phyloP scores from a whole-genome alignment of 2,888 invertebrate species.

The Cephus spinipes region DNA sequence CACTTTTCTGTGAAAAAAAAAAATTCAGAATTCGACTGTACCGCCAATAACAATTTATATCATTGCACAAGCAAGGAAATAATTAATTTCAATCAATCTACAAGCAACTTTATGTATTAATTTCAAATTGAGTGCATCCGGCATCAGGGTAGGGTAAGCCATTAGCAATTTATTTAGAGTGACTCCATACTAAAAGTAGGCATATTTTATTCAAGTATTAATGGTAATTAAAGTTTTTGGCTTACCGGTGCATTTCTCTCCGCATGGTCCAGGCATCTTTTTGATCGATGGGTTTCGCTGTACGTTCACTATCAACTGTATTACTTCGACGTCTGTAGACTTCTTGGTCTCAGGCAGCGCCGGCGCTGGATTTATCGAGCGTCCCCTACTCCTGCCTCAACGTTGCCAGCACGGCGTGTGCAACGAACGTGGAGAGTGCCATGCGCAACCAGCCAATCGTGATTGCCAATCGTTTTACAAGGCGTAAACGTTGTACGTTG shows the following conservation, averaged over 20 bases:
- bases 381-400: constrained; percentile 42
- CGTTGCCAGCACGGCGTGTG: constrained; percentile 40
- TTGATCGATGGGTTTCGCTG: constrained; percentile 17
- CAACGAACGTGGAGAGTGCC: constrained; percentile 45
- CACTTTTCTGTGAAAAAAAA: constrained; percentile 50
- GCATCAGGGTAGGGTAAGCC: too few relatives aligned
- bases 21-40: constrained; percentile 2
- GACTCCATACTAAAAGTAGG: too few relatives aligned
- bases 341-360: constrained; percentile 13
- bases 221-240: not conserved
- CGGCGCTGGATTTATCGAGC: constrained; percentile 60
- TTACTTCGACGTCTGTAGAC: constrained; percentile 2
- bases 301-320: constrained; percentile 4
- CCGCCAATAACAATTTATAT: constrained; percentile 12
- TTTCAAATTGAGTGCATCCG: too few relatives aligned
- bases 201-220: too few relatives aligned
- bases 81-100: not conserved
- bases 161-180: too few relatives aligned
- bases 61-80: not conserved
- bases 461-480: not conserved
- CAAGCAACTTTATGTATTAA: too few relatives aligned
- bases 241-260: constrained; percentile 62
- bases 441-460: constrained; percentile 42
- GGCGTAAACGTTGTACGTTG: too few relatives aligned
- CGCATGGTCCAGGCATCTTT: constrained; percentile 60